phyloP scores from a whole-genome alignment of 2,888 invertebrate genomes.

The Norana najaformis region DNA sequence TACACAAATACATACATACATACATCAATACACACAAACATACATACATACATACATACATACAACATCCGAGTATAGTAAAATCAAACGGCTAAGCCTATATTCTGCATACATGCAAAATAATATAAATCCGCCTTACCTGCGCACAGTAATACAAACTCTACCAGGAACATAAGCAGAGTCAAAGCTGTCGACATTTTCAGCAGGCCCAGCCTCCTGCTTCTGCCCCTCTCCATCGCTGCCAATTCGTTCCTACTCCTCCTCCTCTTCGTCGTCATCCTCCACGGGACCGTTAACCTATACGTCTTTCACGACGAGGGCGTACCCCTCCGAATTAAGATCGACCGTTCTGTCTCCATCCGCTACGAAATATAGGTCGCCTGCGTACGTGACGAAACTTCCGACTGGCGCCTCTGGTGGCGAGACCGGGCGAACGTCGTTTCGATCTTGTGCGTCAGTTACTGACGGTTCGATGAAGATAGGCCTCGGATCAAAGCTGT shows the following conservation, averaged over 20 bases:
- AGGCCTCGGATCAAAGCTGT: not conserved
- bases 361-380: constrained; percentile 9
- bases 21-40: not conserved
- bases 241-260: not conserved
- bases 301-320: not conserved
- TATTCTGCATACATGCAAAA: not conserved
- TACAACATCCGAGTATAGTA: not conserved
- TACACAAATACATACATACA: not conserved
- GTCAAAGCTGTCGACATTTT: not conserved
- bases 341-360: constrained; percentile 2
- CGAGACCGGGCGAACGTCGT: not conserved
- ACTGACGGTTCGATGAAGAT: not conserved
- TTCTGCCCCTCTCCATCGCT: not conserved
- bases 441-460: not conserved
- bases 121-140: not conserved
- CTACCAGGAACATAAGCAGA: not conserved
- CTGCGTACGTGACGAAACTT: constrained; percentile 19
- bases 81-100: not conserved
- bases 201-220: not conserved
- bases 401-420: not conserved
- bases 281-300: not conserved
- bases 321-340: not conserved
- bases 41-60: not conserved
- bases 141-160: not conserved
- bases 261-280: not conserved